These are phyloP conservation scores for Sebastes kiyomatsui DNA, from an alignment of 2,797 vertebrate genomes.

Conservation along the genomic window DNA sequence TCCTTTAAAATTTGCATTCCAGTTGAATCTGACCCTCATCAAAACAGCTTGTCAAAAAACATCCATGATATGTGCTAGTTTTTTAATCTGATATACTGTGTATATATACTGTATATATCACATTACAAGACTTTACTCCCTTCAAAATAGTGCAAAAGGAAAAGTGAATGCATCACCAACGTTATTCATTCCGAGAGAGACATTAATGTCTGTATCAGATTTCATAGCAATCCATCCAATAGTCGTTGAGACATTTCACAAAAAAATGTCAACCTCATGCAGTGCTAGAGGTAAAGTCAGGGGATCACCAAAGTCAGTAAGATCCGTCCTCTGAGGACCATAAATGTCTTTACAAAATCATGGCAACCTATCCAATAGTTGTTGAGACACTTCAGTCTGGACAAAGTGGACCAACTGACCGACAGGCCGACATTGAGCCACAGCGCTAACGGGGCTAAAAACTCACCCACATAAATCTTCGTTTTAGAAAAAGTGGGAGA, in stretches of 20 bases:
- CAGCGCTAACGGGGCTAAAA: neutral
- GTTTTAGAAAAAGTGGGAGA: neutral
- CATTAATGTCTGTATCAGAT: neutral
- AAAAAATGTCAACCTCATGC: neutral
- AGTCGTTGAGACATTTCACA: neutral
- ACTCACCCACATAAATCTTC: neutral
- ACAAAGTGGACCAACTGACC: neutral
- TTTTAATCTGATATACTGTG: neutral
- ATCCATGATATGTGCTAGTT: neutral
- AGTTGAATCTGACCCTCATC: neutral
- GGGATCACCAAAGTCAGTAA: neutral
- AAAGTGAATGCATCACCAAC: neutral
- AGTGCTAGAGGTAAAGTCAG: neutral
- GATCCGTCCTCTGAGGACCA: neutral
- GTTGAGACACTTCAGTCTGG: neutral
- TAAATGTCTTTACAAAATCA: neutral
- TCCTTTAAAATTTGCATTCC: neutral
- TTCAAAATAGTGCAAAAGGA: neutral
- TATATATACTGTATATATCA: neutral
- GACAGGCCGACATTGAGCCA: no score
- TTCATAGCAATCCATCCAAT: neutral
- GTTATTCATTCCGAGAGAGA: neutral
- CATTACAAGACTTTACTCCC: neutral
- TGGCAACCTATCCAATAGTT: no score
- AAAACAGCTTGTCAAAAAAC: neutral